Evolutionary conservation across 2,888 invertebrate species (phyloP).

Genomic region (Agrochola circellaris): DNA sequence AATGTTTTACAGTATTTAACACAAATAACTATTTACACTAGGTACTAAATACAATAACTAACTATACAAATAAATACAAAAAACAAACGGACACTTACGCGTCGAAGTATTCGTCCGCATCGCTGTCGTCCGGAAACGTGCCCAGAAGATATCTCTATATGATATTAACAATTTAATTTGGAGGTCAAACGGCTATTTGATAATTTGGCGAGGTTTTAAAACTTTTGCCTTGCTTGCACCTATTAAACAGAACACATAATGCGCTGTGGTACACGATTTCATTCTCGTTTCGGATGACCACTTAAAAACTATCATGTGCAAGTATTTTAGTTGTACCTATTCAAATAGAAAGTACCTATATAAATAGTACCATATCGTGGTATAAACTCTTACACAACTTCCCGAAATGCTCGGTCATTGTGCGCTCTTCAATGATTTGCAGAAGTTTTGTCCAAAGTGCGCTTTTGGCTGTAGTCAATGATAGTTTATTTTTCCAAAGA

Average conservation of each 20-base stretch:
- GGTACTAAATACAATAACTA: too few relatives aligned
- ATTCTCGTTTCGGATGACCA: constrained; percentile 22
- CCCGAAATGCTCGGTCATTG: constrained; percentile 39
- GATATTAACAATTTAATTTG: too few relatives aligned
- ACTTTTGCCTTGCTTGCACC: neutral
- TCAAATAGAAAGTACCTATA: constrained; percentile 63
- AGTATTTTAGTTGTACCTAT: constrained; percentile 14
- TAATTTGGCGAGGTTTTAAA: neutral
- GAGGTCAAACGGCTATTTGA: neutral
- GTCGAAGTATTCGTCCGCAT: too few relatives aligned
- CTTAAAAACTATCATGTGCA: constrained; percentile 18
- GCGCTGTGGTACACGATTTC: neutral
- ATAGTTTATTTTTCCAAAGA: neutral
- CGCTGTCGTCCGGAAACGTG: too few relatives aligned
- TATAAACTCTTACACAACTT: constrained; percentile 39
- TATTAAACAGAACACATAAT: neutral
- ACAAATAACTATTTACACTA: too few relatives aligned
- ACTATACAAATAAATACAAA: too few relatives aligned
- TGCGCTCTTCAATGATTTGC: constrained; percentile 43
- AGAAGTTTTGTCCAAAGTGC: constrained; percentile 10
- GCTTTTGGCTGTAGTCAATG: neutral
- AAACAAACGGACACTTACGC: too few relatives aligned
- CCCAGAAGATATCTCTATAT: too few relatives aligned
- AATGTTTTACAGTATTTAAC: too few relatives aligned
- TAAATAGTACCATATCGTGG: constrained; percentile 39